Evolutionary conservation across 2,888 invertebrate genomes (phyloP).

Genomic region (Mythimna vitellina): DNA sequence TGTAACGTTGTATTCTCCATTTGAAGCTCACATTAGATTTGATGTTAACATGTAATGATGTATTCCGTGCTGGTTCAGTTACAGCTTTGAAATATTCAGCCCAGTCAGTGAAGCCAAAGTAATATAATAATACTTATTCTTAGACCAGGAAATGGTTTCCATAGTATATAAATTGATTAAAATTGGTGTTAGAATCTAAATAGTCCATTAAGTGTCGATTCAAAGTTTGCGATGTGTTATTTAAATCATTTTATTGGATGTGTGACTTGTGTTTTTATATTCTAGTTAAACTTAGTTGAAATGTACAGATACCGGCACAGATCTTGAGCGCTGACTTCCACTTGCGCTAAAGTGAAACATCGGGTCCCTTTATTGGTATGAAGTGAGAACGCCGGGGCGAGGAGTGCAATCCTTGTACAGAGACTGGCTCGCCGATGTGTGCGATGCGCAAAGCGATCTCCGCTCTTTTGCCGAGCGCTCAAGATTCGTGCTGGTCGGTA

Average conservation of each 20-base stretch:
- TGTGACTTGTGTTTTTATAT: slow-evolving; percentile 56
- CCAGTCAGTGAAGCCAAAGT: slow-evolving; percentile 63
- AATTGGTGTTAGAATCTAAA: slow-evolving; percentile 62
- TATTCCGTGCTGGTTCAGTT: slow-evolving; percentile 42
- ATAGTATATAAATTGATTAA: slow-evolving; percentile 46
- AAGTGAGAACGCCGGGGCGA: too few species aligned
- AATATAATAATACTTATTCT: slow-evolving; percentile 39
- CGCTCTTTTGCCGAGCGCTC: too few species aligned
- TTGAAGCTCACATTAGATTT: slow-evolving; percentile 43
- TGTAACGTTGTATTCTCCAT: slow-evolving; percentile 35
- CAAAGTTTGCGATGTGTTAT: slow-evolving; percentile 51
- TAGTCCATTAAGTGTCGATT: slow-evolving; percentile 53
- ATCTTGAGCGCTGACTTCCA: too few species aligned
- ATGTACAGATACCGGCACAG: slow-evolving; percentile 5
- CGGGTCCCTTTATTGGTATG: too few species aligned
- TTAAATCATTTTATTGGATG: slow-evolving; percentile 46
- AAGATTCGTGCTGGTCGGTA: too few species aligned
- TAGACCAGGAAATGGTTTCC: slow-evolving; percentile 45
- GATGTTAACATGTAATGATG: slow-evolving; percentile 36
- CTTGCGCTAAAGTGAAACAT: too few species aligned
- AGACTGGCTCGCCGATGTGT: too few species aligned
- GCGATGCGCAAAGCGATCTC: too few species aligned
- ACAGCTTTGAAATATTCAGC: slow-evolving; percentile 39
- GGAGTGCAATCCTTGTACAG: too few species aligned
- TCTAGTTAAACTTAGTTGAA: slow-evolving; percentile 57